Evolutionary conservation across 2,888 invertebrate species (phyloP), one percentile per base, ranked within the genome.

Genomic region (Standfussiana lucernea): DNA sequence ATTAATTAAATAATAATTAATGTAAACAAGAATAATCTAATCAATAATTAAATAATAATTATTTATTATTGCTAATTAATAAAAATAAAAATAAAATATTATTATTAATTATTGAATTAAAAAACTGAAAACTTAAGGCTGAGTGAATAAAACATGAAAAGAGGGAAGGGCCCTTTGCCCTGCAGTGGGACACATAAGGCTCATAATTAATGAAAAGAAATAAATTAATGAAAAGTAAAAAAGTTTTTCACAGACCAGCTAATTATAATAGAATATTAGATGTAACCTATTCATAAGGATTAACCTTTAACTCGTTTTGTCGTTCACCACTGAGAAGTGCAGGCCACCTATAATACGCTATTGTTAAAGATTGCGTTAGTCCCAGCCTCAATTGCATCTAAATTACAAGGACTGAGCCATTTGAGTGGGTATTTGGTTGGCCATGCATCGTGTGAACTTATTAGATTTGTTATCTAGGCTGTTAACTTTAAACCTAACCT

Each of bases 351-450:
- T 28, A 35, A 24, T 28, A 35, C 6, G 24, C 80, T 69, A 87
- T 87, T 87, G 85, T 88, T 85, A 72, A 61, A 66, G 59, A 74
- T 87, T 85, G 78, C 83, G 71, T 75, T 79, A 85, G 50, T 42
- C 42, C 13, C 56, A 74, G 67, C 73, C 61, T 72, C 68, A 65
- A 77, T 74, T 67, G 66, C 64, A 74, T 37, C 56, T 61, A 71
- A 67, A 66, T 78, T 65, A 72, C 77, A 73, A 79, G 65, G 59
- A 45, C 70, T 28, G 10, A 74, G 68, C 24, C 68, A 82, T 75
- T 75, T 72, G 10, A 62, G 73, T 72, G 10, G 59, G 73, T 68
- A 82, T 75, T 77, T 72, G 13, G 61, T 69, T 21, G 72, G 53
- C 70, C 70, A 75, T 56, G 40, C 24, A 15, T 42, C 45, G 42